Evolutionary conservation across 2,888 invertebrate genomes (phyloP).

Genomic region (Agrenia bidenticulata): DNA sequence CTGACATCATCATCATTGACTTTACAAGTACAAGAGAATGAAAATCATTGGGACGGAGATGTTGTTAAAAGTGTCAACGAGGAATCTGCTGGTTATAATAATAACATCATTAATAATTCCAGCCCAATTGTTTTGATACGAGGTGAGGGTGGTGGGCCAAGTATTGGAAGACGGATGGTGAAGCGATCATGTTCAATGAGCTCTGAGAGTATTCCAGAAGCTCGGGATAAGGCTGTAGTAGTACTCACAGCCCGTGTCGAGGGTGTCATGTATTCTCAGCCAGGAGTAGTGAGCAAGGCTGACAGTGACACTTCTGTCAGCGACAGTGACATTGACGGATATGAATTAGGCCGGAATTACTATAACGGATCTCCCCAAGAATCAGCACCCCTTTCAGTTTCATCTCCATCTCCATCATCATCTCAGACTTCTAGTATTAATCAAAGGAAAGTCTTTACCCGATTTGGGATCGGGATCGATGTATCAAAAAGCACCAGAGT

Average conservation of each 20-base stretch:
- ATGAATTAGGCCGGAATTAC: conserved; percentile 8
- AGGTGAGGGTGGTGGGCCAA: background rate
- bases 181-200: conserved; percentile 31
- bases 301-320: background rate
- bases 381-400: background rate
- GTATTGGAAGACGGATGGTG: conserved; percentile 25
- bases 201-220: conserved; percentile 12
- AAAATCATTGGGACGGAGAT: too few species aligned
- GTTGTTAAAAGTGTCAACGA: too few species aligned
- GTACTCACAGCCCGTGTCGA: conserved; percentile 49
- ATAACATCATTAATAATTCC: background rate
- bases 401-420: too few species aligned
- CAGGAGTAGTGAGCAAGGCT: background rate
- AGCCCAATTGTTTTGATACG: too few species aligned
- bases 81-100: background rate
- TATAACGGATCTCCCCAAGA: too few species aligned
- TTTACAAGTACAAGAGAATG: too few species aligned
- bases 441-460: too few species aligned
- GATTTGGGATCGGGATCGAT: too few species aligned
- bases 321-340: conserved; percentile 33
- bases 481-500: background rate
- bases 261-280: conserved; percentile 31
- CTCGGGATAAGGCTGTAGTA: conserved; percentile 34
- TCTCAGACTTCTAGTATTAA: too few species aligned
- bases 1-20: too few species aligned